phyloP scores from a whole-genome alignment of 2,888 invertebrate species.

The Augiades crinisus region DNA sequence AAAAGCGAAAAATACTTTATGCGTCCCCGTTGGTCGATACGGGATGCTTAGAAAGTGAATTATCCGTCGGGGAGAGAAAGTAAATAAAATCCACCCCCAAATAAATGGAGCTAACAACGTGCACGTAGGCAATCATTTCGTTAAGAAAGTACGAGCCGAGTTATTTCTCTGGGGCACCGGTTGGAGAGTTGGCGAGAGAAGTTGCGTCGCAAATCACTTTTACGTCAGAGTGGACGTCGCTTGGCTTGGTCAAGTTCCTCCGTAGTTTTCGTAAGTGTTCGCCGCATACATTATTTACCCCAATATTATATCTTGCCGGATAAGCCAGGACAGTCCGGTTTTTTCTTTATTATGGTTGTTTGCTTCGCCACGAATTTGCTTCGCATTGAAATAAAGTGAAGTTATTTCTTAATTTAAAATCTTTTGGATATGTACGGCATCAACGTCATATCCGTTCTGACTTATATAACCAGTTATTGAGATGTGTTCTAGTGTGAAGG shows the following conservation, averaged over 20 bases:
- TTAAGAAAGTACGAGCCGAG: conserved; percentile 72
- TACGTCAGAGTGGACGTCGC: conserved; percentile 53
- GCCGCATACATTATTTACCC: not conserved
- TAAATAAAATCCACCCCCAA: conserved; percentile 71
- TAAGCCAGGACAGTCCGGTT: no score
- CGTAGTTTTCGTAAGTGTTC: not conserved
- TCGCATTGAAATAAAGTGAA: no score
- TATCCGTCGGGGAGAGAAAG: conserved; percentile 69
- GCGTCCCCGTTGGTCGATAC: conserved; percentile 71
- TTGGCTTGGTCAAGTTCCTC: not conserved
- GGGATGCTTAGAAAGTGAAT: conserved; percentile 75
- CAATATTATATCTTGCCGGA: no score
- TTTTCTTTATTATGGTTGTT: no score
- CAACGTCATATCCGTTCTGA: no score
- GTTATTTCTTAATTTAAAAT: no score
- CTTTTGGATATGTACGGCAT: no score
- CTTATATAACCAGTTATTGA: no score
- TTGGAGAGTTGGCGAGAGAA: conserved; percentile 28
- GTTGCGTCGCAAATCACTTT: conserved; percentile 35
- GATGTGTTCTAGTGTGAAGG: no score
- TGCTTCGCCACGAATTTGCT: no score
- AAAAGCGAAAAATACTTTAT: conserved; percentile 65
- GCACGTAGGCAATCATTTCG: conserved; percentile 79
- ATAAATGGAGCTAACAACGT: conserved; percentile 76
- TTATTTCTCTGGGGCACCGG: conserved; percentile 55